phyloP scores from a whole-genome alignment of 2,797 vertebrate species.

The Petrocephalus schoutedeni region DNA sequence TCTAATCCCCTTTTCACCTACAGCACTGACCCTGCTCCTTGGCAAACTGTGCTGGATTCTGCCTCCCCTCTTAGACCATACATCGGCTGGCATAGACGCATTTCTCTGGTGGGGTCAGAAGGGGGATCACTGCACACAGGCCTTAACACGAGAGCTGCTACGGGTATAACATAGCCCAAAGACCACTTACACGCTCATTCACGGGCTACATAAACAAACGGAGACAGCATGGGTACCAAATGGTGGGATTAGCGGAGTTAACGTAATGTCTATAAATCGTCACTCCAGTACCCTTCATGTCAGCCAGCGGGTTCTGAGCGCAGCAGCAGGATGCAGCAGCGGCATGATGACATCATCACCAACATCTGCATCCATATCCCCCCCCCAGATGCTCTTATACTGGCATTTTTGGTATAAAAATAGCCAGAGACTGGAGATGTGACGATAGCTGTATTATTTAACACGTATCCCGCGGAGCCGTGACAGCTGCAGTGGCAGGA shows the following conservation, averaged over 20 bases:
- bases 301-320: not conserved
- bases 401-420: slow-evolving; percentile 2
- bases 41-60: not conserved
- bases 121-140: not conserved
- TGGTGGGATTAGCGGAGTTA: not conserved
- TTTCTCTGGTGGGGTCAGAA: not conserved
- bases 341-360: not conserved
- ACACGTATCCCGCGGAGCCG: not conserved
- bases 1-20: not conserved
- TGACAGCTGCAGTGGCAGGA: not conserved
- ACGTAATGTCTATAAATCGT: not conserved
- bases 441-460: not conserved
- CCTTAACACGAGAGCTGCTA: not conserved
- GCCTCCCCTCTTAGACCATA: not conserved
- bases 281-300: not conserved
- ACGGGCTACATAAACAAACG: not conserved
- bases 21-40: not conserved
- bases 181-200: not conserved
- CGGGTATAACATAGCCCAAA: not conserved
- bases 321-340: not conserved
- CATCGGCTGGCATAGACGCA: not conserved
- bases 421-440: not conserved
- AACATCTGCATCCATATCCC: not conserved
- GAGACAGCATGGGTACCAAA: not conserved
- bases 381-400: not conserved